phyloP scores from a whole-genome alignment of 2,888 invertebrate genomes.

The Acleris holmiana region DNA sequence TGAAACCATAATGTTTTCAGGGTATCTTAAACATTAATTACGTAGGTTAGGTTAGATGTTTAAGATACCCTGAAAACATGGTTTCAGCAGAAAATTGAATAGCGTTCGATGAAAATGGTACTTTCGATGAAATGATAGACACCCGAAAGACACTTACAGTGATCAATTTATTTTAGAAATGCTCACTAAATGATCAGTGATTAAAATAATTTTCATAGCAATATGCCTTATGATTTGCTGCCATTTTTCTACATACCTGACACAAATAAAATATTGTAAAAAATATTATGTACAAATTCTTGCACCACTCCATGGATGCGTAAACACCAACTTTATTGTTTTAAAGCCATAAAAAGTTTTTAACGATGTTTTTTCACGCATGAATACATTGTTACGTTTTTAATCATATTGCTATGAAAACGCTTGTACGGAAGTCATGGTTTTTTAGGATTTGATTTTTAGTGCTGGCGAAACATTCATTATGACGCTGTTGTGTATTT shows the following conservation, averaged over 20 bases:
- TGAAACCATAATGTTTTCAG: no score
- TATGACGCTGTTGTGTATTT: neutral
- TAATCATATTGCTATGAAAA: constrained; percentile 16
- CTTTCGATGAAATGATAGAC: no score
- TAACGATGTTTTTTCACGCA: neutral
- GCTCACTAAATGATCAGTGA: no score
- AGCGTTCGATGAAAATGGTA: no score
- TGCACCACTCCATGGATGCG: neutral
- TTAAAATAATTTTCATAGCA: no score
- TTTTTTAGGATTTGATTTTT: neutral
- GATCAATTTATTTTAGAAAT: no score
- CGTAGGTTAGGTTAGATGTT: no score
- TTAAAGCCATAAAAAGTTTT: constrained; percentile 2
- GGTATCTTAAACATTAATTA: no score
- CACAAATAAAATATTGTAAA: neutral
- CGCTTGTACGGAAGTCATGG: neutral
- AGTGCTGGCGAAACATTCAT: neutral
- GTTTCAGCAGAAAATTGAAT: no score
- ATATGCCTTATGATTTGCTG: no score
- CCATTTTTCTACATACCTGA: neutral
- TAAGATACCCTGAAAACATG: no score
- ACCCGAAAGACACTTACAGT: no score
- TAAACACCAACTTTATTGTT: neutral
- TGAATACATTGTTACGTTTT: neutral
- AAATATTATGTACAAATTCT: neutral